Base-by-base conservation (phyloP, 2,113 vertebrate genomes). In the Emydura subglobosa region DNA sequence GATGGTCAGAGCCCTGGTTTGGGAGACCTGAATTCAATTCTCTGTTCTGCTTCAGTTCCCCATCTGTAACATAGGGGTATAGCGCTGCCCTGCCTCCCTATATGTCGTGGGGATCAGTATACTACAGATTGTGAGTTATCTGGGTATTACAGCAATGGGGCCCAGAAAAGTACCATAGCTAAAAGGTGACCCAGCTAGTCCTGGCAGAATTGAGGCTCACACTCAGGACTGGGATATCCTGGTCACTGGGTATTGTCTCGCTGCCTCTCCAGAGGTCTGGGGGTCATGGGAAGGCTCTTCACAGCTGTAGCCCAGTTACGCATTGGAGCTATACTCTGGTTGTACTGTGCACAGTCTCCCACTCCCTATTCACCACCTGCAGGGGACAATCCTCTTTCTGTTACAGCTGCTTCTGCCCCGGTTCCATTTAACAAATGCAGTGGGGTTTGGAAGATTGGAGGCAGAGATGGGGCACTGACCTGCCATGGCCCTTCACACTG, bases 361-460 rank as follows among this genome's bases (percentile, higher is more conserved):
- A 12, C 42, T 78, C 74, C 13, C 44, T 47, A 16, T 22, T 31
- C 8, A 44, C 44, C 53, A 16, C 68, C 84, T 53, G 4, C 24
- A 25, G 27, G 65, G 49, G 54, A 44, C 2, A 14, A 1, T 80
- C 74, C 29, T 86, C 8, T 34, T 61, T 42, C 44, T 55, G 10
- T 49, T 34, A 27, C 65, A 27, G 50, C 11, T 21, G 34, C 51
- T 81, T 16, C 34, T 55, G 53, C 12, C 83, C 53, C n/a, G 34
- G 10, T 7, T 2, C 17, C 1, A 1, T 39, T 55, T 85, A 34
- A 55, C 44, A 0, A 0, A 1, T 9, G 83, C 34, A 44, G 7
- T 3, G 80, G 87, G 21, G 7, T 81, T 93, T n/a, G 78, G 65
- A 34, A 57, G 57, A 27, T 0, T 31, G 14, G 34, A 11, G 6